phyloP scores from a whole-genome alignment of 1,140 invertebrate genomes.

The Apocrypta bakeri region DNA sequence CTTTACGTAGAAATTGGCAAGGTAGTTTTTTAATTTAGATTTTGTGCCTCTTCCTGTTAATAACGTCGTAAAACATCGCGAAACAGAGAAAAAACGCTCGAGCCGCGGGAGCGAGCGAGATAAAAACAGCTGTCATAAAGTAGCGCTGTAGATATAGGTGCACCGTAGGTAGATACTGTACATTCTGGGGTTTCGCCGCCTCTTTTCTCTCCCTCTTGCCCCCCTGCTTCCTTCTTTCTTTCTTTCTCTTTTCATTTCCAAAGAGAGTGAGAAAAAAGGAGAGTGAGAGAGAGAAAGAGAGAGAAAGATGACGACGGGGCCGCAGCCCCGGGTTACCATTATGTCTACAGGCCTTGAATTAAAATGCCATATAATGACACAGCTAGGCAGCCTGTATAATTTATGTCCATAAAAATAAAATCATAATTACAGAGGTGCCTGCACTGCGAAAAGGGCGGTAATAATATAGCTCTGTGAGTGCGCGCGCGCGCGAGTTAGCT shows the following conservation, averaged over 20 bases:
- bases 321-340: conserved; percentile 66
- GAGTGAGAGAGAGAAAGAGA: conserved; percentile 25
- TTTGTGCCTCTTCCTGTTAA: conserved; percentile 23
- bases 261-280: conserved; percentile 39
- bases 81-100: neutral
- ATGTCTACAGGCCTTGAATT: conserved; percentile 73
- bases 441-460: conserved; percentile 72
- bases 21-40: conserved; percentile 37
- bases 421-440: conserved; percentile 72
- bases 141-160: conserved; percentile 32
- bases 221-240: conserved; percentile 11
- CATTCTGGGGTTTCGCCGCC: conserved; percentile 10
- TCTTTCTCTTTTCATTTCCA: conserved; percentile 33
- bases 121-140: conserved; percentile 36
- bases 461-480: conserved; percentile 65
- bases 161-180: conserved; percentile 2
- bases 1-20: conserved; percentile 1
- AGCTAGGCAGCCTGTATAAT: conserved; percentile 69
- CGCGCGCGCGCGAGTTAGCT: conserved; percentile 46
- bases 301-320: conserved; percentile 53
- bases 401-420: conserved; percentile 75
- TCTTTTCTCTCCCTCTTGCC: conserved; percentile 30
- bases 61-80: conserved; percentile 37
- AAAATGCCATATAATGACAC: conserved; percentile 74
- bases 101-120: neutral